A percentile compares a stretch with the other conserved stretches of the same genome.
Conservation (phyloP, 1,140 invertebrate species). For the Calliopsis andreniformis region DNA sequence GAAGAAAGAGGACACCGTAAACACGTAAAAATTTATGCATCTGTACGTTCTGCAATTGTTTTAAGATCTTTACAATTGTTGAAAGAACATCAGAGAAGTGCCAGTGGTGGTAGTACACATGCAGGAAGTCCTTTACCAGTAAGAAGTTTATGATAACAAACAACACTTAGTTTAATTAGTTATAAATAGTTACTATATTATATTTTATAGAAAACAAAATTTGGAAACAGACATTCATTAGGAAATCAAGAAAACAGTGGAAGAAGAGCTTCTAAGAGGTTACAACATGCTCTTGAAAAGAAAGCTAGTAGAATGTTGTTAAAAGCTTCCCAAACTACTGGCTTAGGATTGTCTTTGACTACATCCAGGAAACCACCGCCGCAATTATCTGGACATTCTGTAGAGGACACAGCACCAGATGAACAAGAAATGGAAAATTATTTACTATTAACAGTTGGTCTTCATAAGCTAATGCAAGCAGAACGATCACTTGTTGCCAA, state of each 20-base stretch:
- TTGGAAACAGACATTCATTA: constrained; percentile 80
- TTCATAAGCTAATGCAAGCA: constrained; percentile 94
- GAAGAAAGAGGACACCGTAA: constrained; percentile 89
- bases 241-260: constrained; percentile 75
- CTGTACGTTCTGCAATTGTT: constrained; percentile 89
- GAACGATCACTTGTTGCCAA: constrained; percentile 91
- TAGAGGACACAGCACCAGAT: constrained; percentile 82
- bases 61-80: constrained; percentile 88
- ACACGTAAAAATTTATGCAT: constrained; percentile 91
- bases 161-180: neutral
- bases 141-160: constrained; percentile 28
- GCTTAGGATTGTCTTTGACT: constrained; percentile 73
- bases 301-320: constrained; percentile 93
- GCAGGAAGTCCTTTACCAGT: constrained; percentile 81
- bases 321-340: constrained; percentile 89
- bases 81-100: constrained; percentile 90
- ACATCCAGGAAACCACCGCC: constrained; percentile 75
- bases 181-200: constrained; percentile 14
- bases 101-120: constrained; percentile 85
- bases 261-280: constrained; percentile 79
- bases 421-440: constrained; percentile 95
- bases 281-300: constrained; percentile 87
- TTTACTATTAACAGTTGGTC: constrained; percentile 90
- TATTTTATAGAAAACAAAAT: constrained; percentile 80
- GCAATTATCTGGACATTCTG: constrained; percentile 66